A percentile compares a stretch with the other conserved stretches of the same genome.
Conservation (phyloP, 2,888 invertebrate species). For the Sussaba pulchella region DNA sequence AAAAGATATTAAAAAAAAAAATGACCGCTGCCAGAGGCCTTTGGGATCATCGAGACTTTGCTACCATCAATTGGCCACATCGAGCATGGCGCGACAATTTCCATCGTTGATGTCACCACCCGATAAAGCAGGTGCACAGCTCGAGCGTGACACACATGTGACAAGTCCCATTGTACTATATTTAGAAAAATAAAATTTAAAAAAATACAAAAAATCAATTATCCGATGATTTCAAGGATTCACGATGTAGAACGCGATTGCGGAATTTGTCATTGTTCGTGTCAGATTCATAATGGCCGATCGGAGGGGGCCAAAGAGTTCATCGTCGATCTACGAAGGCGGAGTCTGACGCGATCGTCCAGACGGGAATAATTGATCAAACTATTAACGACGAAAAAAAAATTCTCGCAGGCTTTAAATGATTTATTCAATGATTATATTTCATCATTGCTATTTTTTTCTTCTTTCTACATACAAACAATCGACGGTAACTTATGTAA, state of each 20-base stretch:
- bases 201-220: not conserved
- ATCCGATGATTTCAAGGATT: not conserved
- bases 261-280: constrained; percentile 50
- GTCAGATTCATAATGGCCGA: constrained; percentile 35
- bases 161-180: not conserved
- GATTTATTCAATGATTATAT: constrained; percentile 9
- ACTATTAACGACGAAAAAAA: not conserved
- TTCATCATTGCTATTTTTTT: too few species aligned
- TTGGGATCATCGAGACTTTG: constrained; percentile 64
- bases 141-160: constrained; percentile 67
- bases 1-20: too few species aligned
- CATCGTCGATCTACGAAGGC: constrained; percentile 21
- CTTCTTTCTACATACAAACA: not conserved
- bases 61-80: constrained; percentile 65
- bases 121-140: constrained; percentile 77
- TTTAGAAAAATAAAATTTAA: too few species aligned
- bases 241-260: constrained; percentile 44
- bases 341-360: constrained; percentile 10
- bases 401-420: not conserved
- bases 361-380: constrained; percentile 37
- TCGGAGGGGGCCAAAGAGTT: constrained; percentile 35
- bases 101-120: constrained; percentile 79
- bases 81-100: constrained; percentile 76
- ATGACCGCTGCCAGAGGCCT: constrained; percentile 70
- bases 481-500: constrained; percentile 8